A percentile compares a stretch with the other conserved stretches of the same genome.
phyloP scores from a whole-genome alignment of 2,797 vertebrate genomes.

The Sciurus carolinensis region DNA sequence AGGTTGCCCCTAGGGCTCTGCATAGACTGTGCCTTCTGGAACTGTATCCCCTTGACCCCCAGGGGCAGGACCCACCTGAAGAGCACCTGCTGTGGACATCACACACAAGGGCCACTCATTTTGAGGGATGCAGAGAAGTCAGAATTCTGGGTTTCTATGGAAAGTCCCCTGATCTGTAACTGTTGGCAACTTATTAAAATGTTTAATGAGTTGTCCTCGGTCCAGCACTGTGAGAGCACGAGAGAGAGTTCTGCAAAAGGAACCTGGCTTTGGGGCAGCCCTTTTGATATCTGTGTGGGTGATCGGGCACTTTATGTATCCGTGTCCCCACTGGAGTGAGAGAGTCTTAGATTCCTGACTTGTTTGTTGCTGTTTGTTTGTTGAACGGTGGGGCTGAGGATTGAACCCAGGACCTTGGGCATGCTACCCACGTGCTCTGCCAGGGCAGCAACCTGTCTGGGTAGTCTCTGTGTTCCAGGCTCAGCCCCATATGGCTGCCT shows the following conservation, averaged over 20 bases:
- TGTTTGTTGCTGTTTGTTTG: neutral
- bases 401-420: neutral
- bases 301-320: neutral
- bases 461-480: neutral
- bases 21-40: neutral
- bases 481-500: neutral
- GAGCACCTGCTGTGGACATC: neutral
- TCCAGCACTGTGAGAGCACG: rapidly evolving
- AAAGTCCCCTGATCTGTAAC: neutral
- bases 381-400: neutral
- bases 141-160: neutral
- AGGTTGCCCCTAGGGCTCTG: neutral
- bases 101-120: neutral
- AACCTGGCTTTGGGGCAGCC: too few relatives aligned
- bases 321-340: neutral
- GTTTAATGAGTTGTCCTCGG: neutral
- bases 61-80: neutral
- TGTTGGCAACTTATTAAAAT: neutral
- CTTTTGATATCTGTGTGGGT: neutral
- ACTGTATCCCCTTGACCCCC: too few relatives aligned
- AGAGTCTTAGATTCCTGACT: neutral
- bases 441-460: neutral
- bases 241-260: neutral
- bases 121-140: neutral
- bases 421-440: neutral